Percentiles rank a stretch among this genome's conserved stretches.
Evolutionary conservation across 2,888 invertebrate species (phyloP).

Genomic region (Drosophila glabriapex): DNA sequence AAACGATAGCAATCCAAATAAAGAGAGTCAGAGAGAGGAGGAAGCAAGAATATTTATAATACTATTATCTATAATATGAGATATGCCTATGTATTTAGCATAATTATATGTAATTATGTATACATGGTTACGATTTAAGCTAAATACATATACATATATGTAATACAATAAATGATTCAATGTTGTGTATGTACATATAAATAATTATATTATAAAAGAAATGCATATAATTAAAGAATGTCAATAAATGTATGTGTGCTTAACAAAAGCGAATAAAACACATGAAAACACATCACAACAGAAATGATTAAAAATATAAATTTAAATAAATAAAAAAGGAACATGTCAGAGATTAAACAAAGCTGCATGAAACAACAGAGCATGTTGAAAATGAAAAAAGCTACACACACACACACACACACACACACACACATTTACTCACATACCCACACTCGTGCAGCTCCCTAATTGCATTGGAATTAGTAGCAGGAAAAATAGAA

Average conservation of each 20-base stretch:
- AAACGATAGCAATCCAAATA: background rate
- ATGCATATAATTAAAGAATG: conserved; percentile 63
- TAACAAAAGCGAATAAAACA: conserved; percentile 45
- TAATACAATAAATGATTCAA: conserved; percentile 74
- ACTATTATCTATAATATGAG: conserved; percentile 45
- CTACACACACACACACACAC: conserved; percentile 22
- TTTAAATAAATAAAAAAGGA: conserved; percentile 50
- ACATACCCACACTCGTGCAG: conserved; percentile 8
- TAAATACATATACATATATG: conserved; percentile 55
- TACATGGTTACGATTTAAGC: conserved; percentile 73
- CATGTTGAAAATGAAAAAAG: conserved; percentile 50
- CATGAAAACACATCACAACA: conserved; percentile 27
- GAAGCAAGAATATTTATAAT: conserved; percentile 42
- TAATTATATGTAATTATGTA: conserved; percentile 76
- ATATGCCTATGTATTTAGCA: conserved; percentile 66
- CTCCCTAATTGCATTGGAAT: conserved; percentile 55
- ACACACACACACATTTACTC: conserved; percentile 16
- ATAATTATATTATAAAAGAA: conserved; percentile 46
- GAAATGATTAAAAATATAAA: conserved; percentile 34
- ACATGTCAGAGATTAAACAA: conserved; percentile 58
- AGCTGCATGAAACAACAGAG: conserved; percentile 48
- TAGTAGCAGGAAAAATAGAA: conserved; percentile 37
- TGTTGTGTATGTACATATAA: conserved; percentile 81
- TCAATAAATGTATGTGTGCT: conserved; percentile 65
- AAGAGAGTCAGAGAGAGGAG: conserved; percentile 12